Base-by-base conservation (phyloP, 1,140 invertebrate species). In the Drosophila pruinosa region DNA sequence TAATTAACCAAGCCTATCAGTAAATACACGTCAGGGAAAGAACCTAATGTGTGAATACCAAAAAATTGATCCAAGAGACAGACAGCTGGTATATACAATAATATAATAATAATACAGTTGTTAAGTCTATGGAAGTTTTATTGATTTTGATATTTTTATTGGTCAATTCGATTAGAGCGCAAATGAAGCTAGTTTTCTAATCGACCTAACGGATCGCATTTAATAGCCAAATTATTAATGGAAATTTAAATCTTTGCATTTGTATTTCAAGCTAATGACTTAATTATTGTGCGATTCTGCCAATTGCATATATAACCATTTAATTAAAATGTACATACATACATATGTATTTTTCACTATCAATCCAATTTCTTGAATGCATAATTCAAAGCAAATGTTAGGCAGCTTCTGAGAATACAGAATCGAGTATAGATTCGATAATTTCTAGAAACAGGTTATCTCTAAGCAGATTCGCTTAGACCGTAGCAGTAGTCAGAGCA, bases 391-490 rank as follows among this genome's bases (percentile, higher is more conserved):
- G 1, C 45, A 26, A 26, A n/a, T 41, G 12, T 6, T 12, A 5
- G 6, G n/a, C 41, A 8, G 1, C 15, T 31, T 45, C 56, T 38
- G 12, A 36, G 50, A 38, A 31, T 45, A 4, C 31, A 34, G 31
- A n/a, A 34, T 34, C 31, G 31, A 34, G 31, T 15, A 67, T 48
- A 58, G 41, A 47, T 58, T 57, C 31, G 31, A 34, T 34, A n/a
- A 28, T 48, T 15, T 39, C 22, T 28, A 31, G 10, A 47, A 67
- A 57, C 53, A 38, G 63, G 53, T 67, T 67, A 58, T 57, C 54
- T 53, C 22, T 4, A 15, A 26, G 12, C 41, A 12, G 12, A 12
- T 45, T 47, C 14, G 52, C 5, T 45, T 36, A 24, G 45, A 26
- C 17, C 36, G 12, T 19, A 12, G 24, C 12, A 24, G 36, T 14